Base-by-base conservation (phyloP, 2,888 invertebrate genomes). In the Drosophila monieri region DNA sequence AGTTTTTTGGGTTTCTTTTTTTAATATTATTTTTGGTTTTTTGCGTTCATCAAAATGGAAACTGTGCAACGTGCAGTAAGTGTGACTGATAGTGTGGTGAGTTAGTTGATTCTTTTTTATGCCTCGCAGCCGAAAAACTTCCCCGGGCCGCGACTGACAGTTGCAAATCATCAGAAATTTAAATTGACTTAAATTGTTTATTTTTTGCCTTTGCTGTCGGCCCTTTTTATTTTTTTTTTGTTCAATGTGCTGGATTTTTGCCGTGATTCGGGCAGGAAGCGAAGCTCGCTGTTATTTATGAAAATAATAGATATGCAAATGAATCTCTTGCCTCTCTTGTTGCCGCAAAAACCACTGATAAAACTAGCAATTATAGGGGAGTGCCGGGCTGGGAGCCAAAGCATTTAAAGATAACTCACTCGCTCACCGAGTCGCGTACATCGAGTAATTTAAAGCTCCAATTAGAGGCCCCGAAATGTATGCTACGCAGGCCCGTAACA, bases 91-190 rank as follows among this genome's bases (percentile, higher is more conserved):
- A 83, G 81, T 85, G 85, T 79, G 81, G 81, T 74, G 81, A 83
- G 81, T 81, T 83, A 83, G 81, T 83, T 85, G 81, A 78, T 72
- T 81, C 67, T 85, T 77, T 77, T 83, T 78, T 81, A 43, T 59
- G 58, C 49, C 57, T 62, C 10, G 51, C 57, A 49, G 56, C 12
- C 46, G 44, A 57, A 61, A 60, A 48, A 48, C 54, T 55, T 56
- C 70, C 56, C 57, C 46, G 51, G 68, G 67, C 73, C 77, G 70
- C 64, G 79, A 39, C 69, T 80, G 86, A 80, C 85, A 85, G 87
- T 85, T 86, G 85, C 81, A 86, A 85, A 84, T 84, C 86, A 86
- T 81, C 84, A 77, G 78, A 85, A 86, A 84, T 84, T 84, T 78
- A 84, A 84, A 84, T 84, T 80, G 86, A 84, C 86, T 84, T 77